Percentiles rank a stretch among this genome's conserved stretches.
These are phyloP conservation scores for Microtus pennsylvanicus DNA, from an alignment of 2,113 vertebrate genomes.

Conservation along the genomic window DNA sequence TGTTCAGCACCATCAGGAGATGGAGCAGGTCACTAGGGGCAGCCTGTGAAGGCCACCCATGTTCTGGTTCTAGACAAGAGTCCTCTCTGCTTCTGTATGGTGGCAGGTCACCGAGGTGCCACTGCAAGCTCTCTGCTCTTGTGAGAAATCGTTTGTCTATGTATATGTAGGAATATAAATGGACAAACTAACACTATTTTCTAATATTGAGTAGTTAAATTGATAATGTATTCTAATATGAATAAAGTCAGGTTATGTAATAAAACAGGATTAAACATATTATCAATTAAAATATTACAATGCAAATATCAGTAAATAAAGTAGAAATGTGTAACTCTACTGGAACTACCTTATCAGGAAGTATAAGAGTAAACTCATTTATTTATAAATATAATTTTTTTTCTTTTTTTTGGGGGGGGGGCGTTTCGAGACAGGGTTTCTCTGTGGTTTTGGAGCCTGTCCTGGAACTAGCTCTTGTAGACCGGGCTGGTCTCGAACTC, in stretches of 20 bases:
- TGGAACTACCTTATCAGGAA: neutral
- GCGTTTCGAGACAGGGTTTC: no score
- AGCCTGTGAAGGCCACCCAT: neutral
- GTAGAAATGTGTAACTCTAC: slow-evolving; percentile 24
- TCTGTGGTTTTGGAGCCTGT: no score
- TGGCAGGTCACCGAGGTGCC: no score
- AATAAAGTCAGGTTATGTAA: neutral
- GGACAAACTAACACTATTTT: neutral
- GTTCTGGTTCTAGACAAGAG: neutral
- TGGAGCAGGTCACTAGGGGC: neutral
- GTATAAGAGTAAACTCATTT: slow-evolving; percentile 11
- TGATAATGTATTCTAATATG: slow-evolving; percentile 2
- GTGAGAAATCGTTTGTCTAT: neutral
- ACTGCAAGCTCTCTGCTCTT: neutral
- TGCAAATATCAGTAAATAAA: slow-evolving; percentile 49
- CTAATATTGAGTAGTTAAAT: slow-evolving; percentile 23
- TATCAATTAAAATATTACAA: slow-evolving; percentile 32
- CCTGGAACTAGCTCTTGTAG: no score
- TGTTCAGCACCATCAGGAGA: neutral
- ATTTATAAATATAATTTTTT: neutral
- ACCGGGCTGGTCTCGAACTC: no score
- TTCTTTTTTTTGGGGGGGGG: no score
- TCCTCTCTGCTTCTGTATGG: neutral
- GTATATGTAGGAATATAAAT: neutral
- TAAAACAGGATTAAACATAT: neutral